phyloP scores from a whole-genome alignment of 2,113 vertebrate genomes.

The Puffinus mauretanicus region DNA sequence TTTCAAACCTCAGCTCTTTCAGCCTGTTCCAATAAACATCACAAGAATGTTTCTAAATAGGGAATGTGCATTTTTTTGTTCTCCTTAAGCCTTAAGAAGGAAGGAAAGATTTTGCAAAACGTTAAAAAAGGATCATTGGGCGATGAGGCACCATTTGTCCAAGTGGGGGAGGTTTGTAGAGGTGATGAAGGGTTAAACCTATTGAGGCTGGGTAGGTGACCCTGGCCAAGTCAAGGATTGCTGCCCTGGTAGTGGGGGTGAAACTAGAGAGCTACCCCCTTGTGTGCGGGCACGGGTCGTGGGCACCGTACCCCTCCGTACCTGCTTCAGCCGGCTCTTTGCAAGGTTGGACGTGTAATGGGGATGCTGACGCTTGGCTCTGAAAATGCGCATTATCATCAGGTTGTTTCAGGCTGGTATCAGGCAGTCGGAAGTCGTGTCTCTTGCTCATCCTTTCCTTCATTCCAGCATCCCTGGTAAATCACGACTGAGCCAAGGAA shows the following conservation, averaged over 20 bases:
- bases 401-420: background rate
- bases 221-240: background rate
- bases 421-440: background rate
- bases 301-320: background rate
- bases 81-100: background rate
- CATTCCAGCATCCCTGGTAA: background rate
- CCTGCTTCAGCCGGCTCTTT: background rate
- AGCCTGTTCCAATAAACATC: constrained; percentile 62
- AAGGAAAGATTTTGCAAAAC: background rate
- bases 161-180: background rate
- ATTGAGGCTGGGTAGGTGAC: background rate
- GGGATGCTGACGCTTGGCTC: background rate
- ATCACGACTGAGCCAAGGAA: background rate
- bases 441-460: background rate
- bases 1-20: constrained; percentile 69
- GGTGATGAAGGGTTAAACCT: background rate
- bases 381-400: fast-evolving
- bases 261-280: background rate
- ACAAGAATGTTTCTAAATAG: constrained; percentile 66
- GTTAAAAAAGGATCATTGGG: background rate
- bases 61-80: background rate
- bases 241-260: background rate
- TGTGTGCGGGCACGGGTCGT: fast-evolving
- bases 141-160: background rate
- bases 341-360: background rate